These are phyloP conservation scores for Tapirus terrestris DNA, from an alignment of 2,113 vertebrate genomes.

Conservation along the genomic window DNA sequence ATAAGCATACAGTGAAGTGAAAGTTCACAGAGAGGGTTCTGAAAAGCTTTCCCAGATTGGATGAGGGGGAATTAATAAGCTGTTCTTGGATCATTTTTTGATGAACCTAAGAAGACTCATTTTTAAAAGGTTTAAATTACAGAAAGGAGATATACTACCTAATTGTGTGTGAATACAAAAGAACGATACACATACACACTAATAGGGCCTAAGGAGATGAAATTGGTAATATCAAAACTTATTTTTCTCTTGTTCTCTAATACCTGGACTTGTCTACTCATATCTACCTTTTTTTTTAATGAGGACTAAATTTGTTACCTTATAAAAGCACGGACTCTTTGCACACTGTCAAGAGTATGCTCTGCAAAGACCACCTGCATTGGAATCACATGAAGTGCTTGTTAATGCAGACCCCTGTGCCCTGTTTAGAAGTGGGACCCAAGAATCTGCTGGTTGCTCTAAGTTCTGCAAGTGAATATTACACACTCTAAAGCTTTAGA, in stretches of 20 bases:
- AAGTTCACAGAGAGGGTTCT: slow-evolving; percentile 24
- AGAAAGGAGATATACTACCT: neutral
- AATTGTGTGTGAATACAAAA: slow-evolving; percentile 16
- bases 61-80: neutral
- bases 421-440: neutral
- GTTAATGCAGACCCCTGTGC: neutral
- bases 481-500: neutral
- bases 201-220: slow-evolving; percentile 1
- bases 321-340: neutral
- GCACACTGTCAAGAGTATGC: neutral
- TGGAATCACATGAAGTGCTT: neutral
- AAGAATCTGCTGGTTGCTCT: neutral
- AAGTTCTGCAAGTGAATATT: neutral
- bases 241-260: neutral
- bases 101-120: neutral
- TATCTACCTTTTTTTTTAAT: neutral
- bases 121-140: slow-evolving; percentile 36
- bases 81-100: slow-evolving; percentile 45
- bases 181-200: neutral
- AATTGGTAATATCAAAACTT: neutral
- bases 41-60: neutral
- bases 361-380: neutral
- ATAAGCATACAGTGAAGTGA: slow-evolving; percentile 22
- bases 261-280: neutral
- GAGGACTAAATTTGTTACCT: neutral